Evolutionary conservation across 2,113 vertebrate genomes (phyloP), one percentile per base, ranked within the genome.

Genomic region (Ginglymostoma cirratum): DNA sequence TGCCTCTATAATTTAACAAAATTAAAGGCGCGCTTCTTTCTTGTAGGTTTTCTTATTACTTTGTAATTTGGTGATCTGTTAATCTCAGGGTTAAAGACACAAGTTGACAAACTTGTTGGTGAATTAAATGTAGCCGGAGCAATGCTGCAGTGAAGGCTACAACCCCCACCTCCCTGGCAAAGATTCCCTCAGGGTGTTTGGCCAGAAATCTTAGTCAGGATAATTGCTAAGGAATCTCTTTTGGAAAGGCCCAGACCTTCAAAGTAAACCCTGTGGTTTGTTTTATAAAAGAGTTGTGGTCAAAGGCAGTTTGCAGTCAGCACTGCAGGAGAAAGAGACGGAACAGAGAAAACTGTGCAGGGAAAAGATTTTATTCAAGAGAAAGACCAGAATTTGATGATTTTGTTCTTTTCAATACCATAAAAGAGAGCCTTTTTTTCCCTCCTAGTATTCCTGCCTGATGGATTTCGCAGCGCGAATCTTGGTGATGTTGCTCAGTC

Each of bases 201-300:
- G 94, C 94, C 94, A 95, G 94, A 48, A 95, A 95, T 76, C 94
- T 72, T 72, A 95, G 87, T 90, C 94, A 24, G 94, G 94, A 70
- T 95, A 95, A 95, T 95, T 95, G 94, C 94, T 95, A 95, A 95
- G 69, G 94, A 95, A 95, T 95, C 94, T 95, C 94, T 72, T 95
- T 95, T 95, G 94, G 94, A 95, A 95, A 95, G 94, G 69, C 67
- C 94, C 94, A 95, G 94, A 95, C 94, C 94, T 95, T 95, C 94
- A 95, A 95, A 95, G 94, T 70, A 95, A 72, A 95, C 70, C 94
- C 69, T 95, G 94, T 52, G n/a, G 48, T 94, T 95, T 95, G 67
- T 95, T 76, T 95, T 48, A 42, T 72, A 72, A 70, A 95, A 72
- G 94, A 72, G 45, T 70, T 95, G 94, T 95, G 94, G 94, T 95